Evolutionary conservation across 1,140 invertebrate species (phyloP), one percentile per base, ranked within the genome.

Genomic region (Dendrolimus punctatus): DNA sequence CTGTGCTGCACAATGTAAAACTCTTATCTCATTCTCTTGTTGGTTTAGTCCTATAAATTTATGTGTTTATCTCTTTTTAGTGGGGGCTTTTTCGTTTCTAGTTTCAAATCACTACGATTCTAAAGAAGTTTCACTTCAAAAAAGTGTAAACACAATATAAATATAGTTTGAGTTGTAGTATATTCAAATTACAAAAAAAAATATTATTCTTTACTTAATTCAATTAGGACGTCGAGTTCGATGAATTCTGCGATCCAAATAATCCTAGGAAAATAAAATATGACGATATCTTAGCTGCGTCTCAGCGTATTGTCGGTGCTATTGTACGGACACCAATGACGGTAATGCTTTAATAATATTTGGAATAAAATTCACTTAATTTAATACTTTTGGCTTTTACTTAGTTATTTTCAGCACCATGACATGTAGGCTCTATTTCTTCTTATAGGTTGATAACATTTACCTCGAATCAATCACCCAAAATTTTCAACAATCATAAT

Each of bases 281-380:
- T 62, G 78, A 84, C 7, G 78, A 77, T 39, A 71, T 84, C 7
- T 43, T 81, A n/a, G 71, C 76, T 8, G 80, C 80, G 5, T 69
- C 73, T 5, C 60, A 68, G 9, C 71, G 76, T 0, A 77, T 81
- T 5, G 64, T 62, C 0, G 76, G 76, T 5, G 43, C 48, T 23
- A 37, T 80, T 9, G 38, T 69, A 2, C 64, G 52, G 44, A 84
- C 80, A 42, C 72, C 78, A n/a, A 77, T 71, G 53, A 62, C 71
- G 66, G 80, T 84, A 71, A 40, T 41, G 8, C n/a, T 10, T 50
- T 40, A n/a, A 4, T 37, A 10, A 41, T 8, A 4, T 42, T 51
- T 51, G 41, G 3, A 8, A 23, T 42, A 51, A 6, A 36, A n/a
- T 36, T 51, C 42, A 23, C 36, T 5, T 51, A 5, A 5, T 7